A percentile compares a stretch with the other conserved stretches of the same genome.
Conservation (phyloP, 2,797 vertebrate species). For the Oreochromis mossambicus region DNA sequence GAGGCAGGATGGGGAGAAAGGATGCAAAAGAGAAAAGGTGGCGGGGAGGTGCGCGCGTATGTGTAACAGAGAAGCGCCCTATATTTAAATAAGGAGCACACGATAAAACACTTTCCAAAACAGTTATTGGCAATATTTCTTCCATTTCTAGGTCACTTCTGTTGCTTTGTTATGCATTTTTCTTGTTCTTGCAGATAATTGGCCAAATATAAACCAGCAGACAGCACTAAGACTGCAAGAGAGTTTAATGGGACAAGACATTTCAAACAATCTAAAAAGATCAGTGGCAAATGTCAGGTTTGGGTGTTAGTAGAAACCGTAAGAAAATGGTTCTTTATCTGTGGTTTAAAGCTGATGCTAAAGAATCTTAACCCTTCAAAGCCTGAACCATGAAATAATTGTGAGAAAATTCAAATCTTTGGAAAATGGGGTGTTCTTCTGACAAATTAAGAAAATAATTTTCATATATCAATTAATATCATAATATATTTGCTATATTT, state of each 20-base stretch:
- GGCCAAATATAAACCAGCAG: slow-evolving; percentile 8
- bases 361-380: background rate
- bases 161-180: slow-evolving; percentile 2
- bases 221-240: background rate
- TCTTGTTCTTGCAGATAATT: slow-evolving; percentile 39
- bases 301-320: background rate
- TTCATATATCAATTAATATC: background rate
- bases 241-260: background rate
- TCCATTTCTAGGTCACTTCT: slow-evolving; percentile 36
- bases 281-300: slow-evolving; percentile 5
- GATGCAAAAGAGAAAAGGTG: slow-evolving; percentile 12
- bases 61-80: background rate
- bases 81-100: slow-evolving; percentile 10
- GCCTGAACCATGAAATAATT: background rate
- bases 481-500: background rate
- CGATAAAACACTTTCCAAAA: slow-evolving; percentile 5
- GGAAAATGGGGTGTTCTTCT: background rate
- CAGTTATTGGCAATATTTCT: background rate
- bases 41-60: background rate
- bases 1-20: background rate
- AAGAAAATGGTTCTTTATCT: background rate
- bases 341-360: background rate
- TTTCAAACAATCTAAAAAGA: background rate
- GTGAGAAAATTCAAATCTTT: background rate
- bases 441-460: background rate